Conservation (phyloP, 2,888 invertebrate species). For the Orthonevra nobilis region DNA sequence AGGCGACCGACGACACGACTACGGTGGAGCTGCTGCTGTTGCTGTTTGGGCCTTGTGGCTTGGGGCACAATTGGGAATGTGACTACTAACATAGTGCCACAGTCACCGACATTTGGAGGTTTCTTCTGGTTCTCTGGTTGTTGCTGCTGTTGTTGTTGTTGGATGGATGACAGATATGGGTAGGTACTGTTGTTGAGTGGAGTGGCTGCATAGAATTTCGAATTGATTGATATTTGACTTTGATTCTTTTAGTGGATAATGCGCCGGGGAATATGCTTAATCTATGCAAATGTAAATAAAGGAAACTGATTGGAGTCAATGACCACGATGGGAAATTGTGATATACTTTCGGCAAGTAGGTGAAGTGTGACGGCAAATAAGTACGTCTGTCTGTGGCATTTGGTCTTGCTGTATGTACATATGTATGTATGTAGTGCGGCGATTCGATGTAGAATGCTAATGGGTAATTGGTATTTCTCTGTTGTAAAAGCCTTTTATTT, state of each 20-base stretch:
- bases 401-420: no score
- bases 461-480: no score
- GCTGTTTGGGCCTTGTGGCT: constrained; percentile 4
- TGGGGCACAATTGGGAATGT: constrained; percentile 46
- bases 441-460: constrained; percentile 29
- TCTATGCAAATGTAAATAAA: constrained; percentile 43
- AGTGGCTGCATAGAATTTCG: constrained; percentile 35
- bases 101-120: constrained; percentile 77
- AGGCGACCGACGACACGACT: constrained; percentile 26
- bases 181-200: constrained; percentile 22
- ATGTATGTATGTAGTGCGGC: no score
- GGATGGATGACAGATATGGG: no score
- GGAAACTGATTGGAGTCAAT: constrained; percentile 46
- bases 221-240: constrained; percentile 29
- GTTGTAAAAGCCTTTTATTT: no score
- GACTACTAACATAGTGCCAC: constrained; percentile 80
- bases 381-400: not conserved
- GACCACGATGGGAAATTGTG: constrained; percentile 51
- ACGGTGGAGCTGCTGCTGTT: no score
- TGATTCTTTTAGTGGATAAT: constrained; percentile 23
- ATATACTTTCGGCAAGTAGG: constrained; percentile 50
- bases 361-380: constrained; percentile 25
- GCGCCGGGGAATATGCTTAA: constrained; percentile 4
- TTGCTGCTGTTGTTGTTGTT: no score
- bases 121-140: constrained; percentile 14